Evolutionary conservation across 1,140 invertebrate species (phyloP).

Genomic region (Paralvinella palmiformis): DNA sequence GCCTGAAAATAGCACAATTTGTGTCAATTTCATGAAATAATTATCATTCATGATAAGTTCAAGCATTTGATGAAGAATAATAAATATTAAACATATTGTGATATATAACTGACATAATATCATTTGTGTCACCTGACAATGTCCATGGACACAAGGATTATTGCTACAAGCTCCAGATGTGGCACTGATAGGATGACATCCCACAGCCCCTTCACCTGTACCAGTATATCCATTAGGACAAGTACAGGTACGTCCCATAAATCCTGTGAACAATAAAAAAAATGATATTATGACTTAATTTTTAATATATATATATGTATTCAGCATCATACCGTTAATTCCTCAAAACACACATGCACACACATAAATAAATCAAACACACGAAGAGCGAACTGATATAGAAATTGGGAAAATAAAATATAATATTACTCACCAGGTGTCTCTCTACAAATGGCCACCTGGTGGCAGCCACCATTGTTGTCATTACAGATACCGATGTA

Average conservation of each 20-base stretch:
- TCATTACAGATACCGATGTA: slow-evolving; percentile 64
- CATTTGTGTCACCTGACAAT: slow-evolving; percentile 47
- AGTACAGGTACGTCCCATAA: slow-evolving; percentile 55
- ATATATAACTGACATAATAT: too few relatives aligned
- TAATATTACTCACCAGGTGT: not conserved
- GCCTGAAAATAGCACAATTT: too few relatives aligned
- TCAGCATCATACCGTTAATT: not conserved
- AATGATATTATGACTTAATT: too few relatives aligned
- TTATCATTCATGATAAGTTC: too few relatives aligned
- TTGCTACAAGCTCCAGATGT: slow-evolving; percentile 52
- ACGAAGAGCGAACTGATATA: not conserved
- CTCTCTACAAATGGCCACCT: slow-evolving; percentile 69
- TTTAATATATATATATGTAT: too few relatives aligned
- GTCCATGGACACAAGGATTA: slow-evolving; percentile 61
- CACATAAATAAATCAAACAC: not conserved
- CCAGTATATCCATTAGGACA: slow-evolving; percentile 76
- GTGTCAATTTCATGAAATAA: too few relatives aligned
- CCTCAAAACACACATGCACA: not conserved
- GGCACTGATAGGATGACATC: slow-evolving; percentile 55
- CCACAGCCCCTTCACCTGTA: slow-evolving; percentile 70
- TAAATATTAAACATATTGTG: too few relatives aligned
- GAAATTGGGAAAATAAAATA: not conserved
- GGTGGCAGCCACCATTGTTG: slow-evolving; percentile 72
- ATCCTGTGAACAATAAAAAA: slow-evolving; percentile 21
- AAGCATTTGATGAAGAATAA: too few relatives aligned